Evolutionary conservation across 2,888 invertebrate species (phyloP), one percentile per base, ranked within the genome.

Genomic region (Cylloceria caligata): DNA sequence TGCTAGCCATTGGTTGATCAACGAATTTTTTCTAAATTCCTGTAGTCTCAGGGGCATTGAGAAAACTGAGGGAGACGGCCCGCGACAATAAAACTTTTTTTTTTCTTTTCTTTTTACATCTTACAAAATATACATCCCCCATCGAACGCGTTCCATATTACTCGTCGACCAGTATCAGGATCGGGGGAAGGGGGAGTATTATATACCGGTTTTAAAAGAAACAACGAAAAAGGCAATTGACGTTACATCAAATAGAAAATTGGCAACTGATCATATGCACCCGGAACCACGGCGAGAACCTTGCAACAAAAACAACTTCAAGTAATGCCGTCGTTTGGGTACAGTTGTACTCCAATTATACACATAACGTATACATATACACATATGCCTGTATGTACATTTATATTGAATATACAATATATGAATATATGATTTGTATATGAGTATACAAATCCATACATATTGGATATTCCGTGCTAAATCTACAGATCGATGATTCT

Each of bases 291-390:
- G 77, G 78, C 76, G 82, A 80, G 85, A 84, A 81, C 80, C 86
- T 88, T 87, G 86, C 85, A 89, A 90, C 88, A 88, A 90, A 62
- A 80, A 84, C 78, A 89, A 88, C 88, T 68, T 86, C 86, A 89
- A 90, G 87, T 84, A 85, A 82, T 68, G 80, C 77, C 72, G 57
- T 52, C 47, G 27, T 78, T 64, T 74, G 72, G 68, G 39, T 71
- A 60, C 65, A 39, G 34, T 36, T 34, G 36, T 52, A 30, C 42
- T 47, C 45, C 65, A 24, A 11, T 57, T 42, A 42, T 36, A 67
- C 49, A 27, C 21, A 19, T 57, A 55, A 52, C 36, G 45, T 21
- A 64, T 9, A 24, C 36, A 55, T 27, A 34, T 65, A 72, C 19
- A 60, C 47, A 55, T 65, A 24, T 65, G 42, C 39, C 6, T 16